A percentile compares a stretch with the other conserved stretches of the same genome.
Evolutionary conservation across 1,140 invertebrate species (phyloP).

Genomic region (Bombus huntii): DNA sequence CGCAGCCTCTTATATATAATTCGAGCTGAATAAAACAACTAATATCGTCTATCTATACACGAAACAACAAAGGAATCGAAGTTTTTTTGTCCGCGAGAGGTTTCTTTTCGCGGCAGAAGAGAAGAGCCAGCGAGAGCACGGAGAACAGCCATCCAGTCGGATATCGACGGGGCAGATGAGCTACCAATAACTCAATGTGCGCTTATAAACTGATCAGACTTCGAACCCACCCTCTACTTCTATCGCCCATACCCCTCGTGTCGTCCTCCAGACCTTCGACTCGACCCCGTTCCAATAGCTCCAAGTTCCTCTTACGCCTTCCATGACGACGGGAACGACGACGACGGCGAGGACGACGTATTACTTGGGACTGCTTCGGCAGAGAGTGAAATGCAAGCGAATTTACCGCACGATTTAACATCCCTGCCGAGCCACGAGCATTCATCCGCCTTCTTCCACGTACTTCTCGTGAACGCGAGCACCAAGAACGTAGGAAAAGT

Average conservation of each 20-base stretch:
- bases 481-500: constrained; percentile 49
- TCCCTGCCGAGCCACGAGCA: constrained; percentile 66
- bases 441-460: constrained; percentile 65
- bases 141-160: constrained; percentile 74
- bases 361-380: constrained; percentile 70
- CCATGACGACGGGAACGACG: constrained; percentile 66
- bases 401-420: constrained; percentile 77
- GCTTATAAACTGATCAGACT: constrained; percentile 80
- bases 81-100: constrained; percentile 22
- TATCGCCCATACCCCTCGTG: constrained; percentile 32
- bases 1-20: background rate
- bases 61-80: constrained; percentile 12
- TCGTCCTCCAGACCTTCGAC: constrained; percentile 58
- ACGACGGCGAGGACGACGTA: constrained; percentile 67
- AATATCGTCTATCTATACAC: too few species aligned
- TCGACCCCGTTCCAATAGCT: constrained; percentile 75
- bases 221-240: constrained; percentile 57
- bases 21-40: background rate
- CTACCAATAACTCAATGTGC: constrained; percentile 80
- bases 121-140: constrained; percentile 36
- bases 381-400: constrained; percentile 74
- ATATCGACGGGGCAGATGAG: constrained; percentile 79
- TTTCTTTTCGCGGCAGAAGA: constrained; percentile 11
- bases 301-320: constrained; percentile 63
- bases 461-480: constrained; percentile 27